phyloP scores from a whole-genome alignment of 2,113 vertebrate species.

The Hydrolagus affinis region DNA sequence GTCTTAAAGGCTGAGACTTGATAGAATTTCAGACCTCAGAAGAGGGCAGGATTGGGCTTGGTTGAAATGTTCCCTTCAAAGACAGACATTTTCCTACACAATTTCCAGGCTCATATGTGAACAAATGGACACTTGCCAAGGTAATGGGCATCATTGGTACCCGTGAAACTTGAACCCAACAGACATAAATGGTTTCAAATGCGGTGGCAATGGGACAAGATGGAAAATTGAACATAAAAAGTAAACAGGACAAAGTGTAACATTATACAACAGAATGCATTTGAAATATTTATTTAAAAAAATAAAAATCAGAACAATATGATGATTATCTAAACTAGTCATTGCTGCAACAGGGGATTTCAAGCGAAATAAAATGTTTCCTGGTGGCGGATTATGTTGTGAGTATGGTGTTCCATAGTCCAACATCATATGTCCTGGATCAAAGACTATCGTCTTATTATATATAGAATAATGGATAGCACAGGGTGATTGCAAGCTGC shows the following conservation, averaged over 20 bases:
- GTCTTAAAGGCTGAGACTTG: no score
- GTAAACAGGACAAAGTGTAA: not conserved
- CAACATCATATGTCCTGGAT: not conserved
- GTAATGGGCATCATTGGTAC: no score
- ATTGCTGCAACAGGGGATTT: not conserved
- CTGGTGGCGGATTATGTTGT: not conserved
- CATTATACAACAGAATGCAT: not conserved
- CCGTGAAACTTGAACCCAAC: no score
- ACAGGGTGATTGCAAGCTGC: not conserved
- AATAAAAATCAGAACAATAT: not conserved
- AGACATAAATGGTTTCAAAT: no score
- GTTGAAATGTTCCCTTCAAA: no score
- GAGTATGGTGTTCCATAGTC: not conserved
- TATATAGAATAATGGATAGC: not conserved
- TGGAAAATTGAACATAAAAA: not conserved
- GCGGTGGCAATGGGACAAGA: not conserved
- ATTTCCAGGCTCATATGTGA: no score
- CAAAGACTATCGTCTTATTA: not conserved
- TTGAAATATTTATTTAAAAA: not conserved
- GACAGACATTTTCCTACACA: no score
- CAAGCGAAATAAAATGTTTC: not conserved
- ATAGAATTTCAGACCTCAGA: no score
- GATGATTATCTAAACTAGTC: not conserved
- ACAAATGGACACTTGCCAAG: no score
- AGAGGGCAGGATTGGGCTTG: no score